phyloP scores from a whole-genome alignment of 2,888 invertebrate genomes.

The Scaptomyza parva region DNA sequence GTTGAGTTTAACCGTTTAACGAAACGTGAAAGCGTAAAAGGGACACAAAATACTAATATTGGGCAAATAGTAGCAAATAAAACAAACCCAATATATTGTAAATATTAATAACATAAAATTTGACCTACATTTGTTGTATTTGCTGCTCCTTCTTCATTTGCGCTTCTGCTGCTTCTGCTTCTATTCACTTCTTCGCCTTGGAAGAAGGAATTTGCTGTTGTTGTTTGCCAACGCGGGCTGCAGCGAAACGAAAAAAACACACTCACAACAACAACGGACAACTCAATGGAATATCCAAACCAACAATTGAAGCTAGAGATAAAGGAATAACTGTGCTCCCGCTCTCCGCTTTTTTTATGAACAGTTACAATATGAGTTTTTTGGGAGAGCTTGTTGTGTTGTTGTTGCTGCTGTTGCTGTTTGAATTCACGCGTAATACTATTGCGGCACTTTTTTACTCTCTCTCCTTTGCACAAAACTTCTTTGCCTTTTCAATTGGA shows the following conservation, averaged over 20 bases:
- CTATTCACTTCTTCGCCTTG: neutral
- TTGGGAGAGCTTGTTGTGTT: neutral
- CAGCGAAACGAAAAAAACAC: neutral
- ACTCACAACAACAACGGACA: neutral
- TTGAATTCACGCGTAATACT: constrained; percentile 32
- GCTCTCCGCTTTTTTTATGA: neutral
- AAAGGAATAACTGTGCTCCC: constrained; percentile 1
- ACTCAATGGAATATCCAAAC: too few relatives aligned
- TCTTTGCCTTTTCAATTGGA: constrained; percentile 17
- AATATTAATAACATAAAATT: constrained; percentile 32
- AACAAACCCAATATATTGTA: too few relatives aligned
- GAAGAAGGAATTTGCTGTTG: constrained; percentile 1
- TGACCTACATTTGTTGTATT: constrained; percentile 62
- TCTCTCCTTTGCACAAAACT: constrained; percentile 2
- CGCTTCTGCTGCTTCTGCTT: neutral
- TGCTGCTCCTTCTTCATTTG: constrained; percentile 11
- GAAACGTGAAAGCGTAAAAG: constrained; percentile 33
- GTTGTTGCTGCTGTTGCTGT: constrained; percentile 14
- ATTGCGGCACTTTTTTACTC: constrained; percentile 42
- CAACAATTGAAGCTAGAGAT: constrained; percentile 1
- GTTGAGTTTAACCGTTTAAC: constrained; percentile 10
- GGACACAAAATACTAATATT: constrained; percentile 5
- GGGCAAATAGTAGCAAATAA: too few relatives aligned
- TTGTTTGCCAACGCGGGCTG: constrained; percentile 13
- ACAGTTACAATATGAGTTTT: constrained; percentile 1